Base-by-base conservation (phyloP, 2,113 vertebrate species). In the Aegypius monachus region DNA sequence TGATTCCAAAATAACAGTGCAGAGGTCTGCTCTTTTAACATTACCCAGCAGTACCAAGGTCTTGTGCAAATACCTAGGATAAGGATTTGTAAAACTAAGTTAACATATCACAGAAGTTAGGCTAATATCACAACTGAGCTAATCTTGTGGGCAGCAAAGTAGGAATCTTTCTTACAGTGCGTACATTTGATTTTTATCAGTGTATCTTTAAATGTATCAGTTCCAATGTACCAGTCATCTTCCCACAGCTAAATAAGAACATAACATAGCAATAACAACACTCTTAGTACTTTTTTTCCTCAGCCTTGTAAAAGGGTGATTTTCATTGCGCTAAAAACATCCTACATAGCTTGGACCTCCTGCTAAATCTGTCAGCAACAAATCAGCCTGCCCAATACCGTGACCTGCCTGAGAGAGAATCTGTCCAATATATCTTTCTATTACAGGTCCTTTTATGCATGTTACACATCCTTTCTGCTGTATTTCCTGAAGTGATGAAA, bases 361-460 rank as follows among this genome's bases (percentile, higher is more conserved):
- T 90, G 71, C 59, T 82, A 80, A 42, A 85, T 43, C 89, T 86
- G 71, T 40, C 87, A 90, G 78, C 62, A 91, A 26, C 5, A 12
- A 88, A 85, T 72, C 70, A 68, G 48, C 25, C 48, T 77, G 68
- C 31, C 91, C 84, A 79, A 11, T 3, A 79, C 42, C 0, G 0
- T 34, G 89, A 93, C 91, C 93, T 62, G 70, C 68, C 22, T 68
- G 12, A 75, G 70, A 81, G 43, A 86, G 58, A 94, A 96, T 91
- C 96, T 95, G 62, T 50, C 89, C 86, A 90, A 89, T 77, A 80
- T 2, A 87, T 91, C 89, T 95, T 97, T 72, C 87, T 85, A 85
- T 93, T 94, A 91, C 66, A 43, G 7, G 14, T 94, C 32, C 59
- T 80, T 90, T 79, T 85, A 67, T 72, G 77, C 43, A 36, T 4